These are phyloP conservation scores for Megaceryle alcyon DNA, from an alignment of 2,797 vertebrate genomes.

Conservation along the genomic window DNA sequence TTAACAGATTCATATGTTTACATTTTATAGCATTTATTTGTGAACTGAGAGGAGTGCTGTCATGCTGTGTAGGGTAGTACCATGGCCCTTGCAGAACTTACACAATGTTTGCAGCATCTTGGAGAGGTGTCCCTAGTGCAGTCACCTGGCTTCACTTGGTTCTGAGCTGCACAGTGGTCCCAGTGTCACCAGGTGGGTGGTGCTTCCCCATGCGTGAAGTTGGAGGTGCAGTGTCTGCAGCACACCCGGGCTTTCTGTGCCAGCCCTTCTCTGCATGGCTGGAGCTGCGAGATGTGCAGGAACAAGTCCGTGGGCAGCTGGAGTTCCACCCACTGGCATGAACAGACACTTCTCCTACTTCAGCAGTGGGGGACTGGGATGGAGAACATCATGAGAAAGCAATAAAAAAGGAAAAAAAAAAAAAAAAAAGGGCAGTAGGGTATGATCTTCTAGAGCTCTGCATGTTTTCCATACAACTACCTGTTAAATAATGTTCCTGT, in stretches of 20 bases:
- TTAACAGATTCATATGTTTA: constrained; percentile 43
- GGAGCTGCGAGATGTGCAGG: background rate
- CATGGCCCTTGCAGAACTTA: background rate
- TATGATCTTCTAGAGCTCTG: background rate
- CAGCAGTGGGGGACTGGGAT: background rate
- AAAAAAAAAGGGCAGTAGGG: background rate
- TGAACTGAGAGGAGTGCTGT: background rate
- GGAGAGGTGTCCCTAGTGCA: background rate
- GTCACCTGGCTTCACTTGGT: background rate
- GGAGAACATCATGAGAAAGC: background rate
- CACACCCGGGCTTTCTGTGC: fast-evolving
- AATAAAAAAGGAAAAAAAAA: too few species aligned
- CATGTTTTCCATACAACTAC: background rate
- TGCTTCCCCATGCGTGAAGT: fast-evolving
- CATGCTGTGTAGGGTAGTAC: background rate
- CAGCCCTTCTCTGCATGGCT: background rate
- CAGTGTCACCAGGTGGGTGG: background rate
- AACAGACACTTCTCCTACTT: background rate
- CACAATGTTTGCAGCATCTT: background rate
- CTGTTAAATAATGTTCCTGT: background rate
- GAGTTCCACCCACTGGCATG: background rate
- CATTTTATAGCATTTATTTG: constrained; percentile 23
- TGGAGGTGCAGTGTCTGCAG: background rate
- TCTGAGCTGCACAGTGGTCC: background rate
- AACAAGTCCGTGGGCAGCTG: background rate